phyloP scores from a whole-genome alignment of 2,113 vertebrate genomes.

The Eira barbara region DNA sequence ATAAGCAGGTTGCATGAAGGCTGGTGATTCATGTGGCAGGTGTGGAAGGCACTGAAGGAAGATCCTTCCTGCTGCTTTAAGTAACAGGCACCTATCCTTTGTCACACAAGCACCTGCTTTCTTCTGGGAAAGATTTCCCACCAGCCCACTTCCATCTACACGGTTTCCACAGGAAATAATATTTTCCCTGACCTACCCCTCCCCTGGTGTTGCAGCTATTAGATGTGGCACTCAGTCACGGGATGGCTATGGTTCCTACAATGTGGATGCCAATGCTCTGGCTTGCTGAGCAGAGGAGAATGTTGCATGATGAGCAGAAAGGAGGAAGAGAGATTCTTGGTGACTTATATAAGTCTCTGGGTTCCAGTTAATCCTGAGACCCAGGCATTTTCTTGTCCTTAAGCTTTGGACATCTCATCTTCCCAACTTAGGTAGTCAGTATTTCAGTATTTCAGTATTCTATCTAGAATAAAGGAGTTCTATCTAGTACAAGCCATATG shows the following conservation, averaged over 20 bases:
- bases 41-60: background rate
- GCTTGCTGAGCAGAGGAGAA: background rate
- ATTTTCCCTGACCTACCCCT: background rate
- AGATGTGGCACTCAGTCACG: fast-evolving
- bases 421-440: background rate
- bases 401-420: background rate
- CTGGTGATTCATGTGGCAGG: fast-evolving
- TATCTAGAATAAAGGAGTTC: background rate
- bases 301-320: background rate
- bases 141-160: background rate
- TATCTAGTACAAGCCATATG: background rate
- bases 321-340: background rate
- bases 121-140: background rate
- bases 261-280: fast-evolving
- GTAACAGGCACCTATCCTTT: background rate
- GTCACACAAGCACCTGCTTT: background rate
- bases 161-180: background rate
- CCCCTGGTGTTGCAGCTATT: background rate
- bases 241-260: no score
- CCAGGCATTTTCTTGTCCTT: background rate
- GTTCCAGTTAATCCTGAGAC: background rate
- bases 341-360: background rate
- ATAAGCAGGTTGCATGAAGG: no score
- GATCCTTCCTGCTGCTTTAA: background rate
- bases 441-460: background rate